A percentile compares a stretch with the other conserved stretches of the same genome.
These are phyloP conservation scores for Callyntrura guangdongensis DNA, from an alignment of 2,888 invertebrate genomes.

Conservation along the genomic window DNA sequence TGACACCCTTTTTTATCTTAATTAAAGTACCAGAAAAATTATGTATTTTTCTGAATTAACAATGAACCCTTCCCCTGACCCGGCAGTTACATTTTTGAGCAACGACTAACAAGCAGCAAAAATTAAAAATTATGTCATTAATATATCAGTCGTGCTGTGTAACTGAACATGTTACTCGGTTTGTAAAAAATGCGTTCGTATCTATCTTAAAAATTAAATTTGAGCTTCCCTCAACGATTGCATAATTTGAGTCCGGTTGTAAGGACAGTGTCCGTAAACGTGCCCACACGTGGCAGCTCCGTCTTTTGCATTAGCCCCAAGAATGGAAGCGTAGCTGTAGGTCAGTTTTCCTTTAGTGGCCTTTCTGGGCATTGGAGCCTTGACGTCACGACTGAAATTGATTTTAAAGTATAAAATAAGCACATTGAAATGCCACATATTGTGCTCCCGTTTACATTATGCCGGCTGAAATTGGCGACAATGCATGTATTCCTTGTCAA, in stretches of 20 bases:
- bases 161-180: background rate
- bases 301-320: conserved; percentile 82
- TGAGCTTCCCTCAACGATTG: conserved; percentile 81
- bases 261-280: conserved; percentile 83
- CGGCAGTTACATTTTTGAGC: background rate
- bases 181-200: background rate
- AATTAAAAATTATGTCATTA: no score
- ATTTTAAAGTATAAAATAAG: no score
- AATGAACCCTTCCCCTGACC: background rate
- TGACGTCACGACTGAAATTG: conserved; percentile 82
- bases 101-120: conserved; percentile 11
- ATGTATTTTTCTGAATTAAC: no score
- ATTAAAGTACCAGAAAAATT: background rate
- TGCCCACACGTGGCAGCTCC: conserved; percentile 75
- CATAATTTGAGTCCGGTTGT: conserved; percentile 80
- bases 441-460: no score
- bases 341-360: conserved; percentile 82
- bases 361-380: conserved; percentile 80
- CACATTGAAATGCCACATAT: no score
- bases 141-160: background rate
- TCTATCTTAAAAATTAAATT: conserved; percentile 65
- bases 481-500: no score
- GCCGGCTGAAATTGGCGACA: no score
- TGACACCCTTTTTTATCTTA: background rate
- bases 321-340: conserved; percentile 82